These are phyloP conservation scores for Venustaconcha ellipsiformis DNA, from an alignment of 1,140 invertebrate genomes.

Conservation along the genomic window DNA sequence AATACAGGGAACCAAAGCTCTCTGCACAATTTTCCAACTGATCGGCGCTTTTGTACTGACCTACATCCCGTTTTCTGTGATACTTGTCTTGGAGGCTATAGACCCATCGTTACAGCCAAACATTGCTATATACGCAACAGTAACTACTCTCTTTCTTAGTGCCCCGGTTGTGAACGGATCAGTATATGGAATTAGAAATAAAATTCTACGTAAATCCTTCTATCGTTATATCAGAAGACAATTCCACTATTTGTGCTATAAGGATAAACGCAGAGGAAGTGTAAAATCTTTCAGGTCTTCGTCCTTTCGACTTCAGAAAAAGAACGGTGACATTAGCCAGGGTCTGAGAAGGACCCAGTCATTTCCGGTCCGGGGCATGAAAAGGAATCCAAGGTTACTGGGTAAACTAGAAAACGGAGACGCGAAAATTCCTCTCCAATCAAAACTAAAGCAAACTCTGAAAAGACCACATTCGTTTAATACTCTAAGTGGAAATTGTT, in stretches of 20 bases:
- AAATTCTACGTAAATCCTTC: conserved; percentile 50
- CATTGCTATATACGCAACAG: conserved; percentile 36
- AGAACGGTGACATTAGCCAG: conserved; percentile 2
- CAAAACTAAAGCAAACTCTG: conserved; percentile 10
- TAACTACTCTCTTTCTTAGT: conserved; percentile 45
- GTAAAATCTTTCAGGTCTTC: conserved; percentile 42
- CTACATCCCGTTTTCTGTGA: conserved; percentile 50
- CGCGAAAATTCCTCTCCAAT: not conserved
- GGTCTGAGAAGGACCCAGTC: conserved; percentile 40
- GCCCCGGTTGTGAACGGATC: conserved; percentile 48
- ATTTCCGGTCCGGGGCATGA: conserved; percentile 24
- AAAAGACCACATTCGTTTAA: conserved; percentile 42
- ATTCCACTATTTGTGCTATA: conserved; percentile 41
- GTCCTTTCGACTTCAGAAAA: conserved; percentile 21
- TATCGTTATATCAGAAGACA: conserved; percentile 43
- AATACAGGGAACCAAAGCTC: conserved; percentile 51
- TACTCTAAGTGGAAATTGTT: conserved; percentile 18
- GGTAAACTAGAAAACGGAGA: conserved; percentile 5
- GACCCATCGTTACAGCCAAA: conserved; percentile 20
- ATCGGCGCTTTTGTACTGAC: conserved; percentile 53
- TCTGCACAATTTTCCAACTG: conserved; percentile 55
- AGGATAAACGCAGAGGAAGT: conserved; percentile 42
- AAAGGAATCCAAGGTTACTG: not conserved
- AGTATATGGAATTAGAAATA: conserved; percentile 55
- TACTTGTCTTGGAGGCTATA: conserved; percentile 39